Conservation (phyloP, 1,140 invertebrate species). For the Anastrepha obliqua region DNA sequence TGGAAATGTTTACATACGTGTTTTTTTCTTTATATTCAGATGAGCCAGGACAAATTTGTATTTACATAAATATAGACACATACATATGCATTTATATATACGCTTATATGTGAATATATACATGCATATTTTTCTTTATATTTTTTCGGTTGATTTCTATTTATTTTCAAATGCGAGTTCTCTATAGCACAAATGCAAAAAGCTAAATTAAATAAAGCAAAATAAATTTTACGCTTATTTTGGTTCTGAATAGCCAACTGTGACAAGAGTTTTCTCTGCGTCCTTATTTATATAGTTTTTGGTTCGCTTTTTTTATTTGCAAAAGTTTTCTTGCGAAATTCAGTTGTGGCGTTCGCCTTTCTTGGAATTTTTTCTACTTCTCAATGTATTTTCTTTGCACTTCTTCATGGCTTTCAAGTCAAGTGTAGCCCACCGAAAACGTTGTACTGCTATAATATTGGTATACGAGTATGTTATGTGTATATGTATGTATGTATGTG, state of each 20-base stretch:
- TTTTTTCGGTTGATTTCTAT: too few species aligned
- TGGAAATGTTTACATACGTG: background rate
- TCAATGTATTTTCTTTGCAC: background rate
- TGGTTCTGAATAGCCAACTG: background rate
- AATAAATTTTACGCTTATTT: conserved; percentile 36
- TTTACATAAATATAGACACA: background rate
- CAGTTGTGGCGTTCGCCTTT: background rate
- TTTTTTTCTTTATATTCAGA: background rate
- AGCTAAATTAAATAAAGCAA: background rate
- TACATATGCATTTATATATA: background rate
- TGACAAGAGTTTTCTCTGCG: background rate
- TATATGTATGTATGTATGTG: background rate
- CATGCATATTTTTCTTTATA: background rate
- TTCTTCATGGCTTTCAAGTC: background rate
- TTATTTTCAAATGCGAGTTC: too few species aligned
- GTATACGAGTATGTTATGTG: background rate
- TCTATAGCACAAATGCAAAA: too few species aligned
- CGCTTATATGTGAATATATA: background rate
- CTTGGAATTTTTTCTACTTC: background rate
- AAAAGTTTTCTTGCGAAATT: background rate
- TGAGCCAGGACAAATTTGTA: background rate
- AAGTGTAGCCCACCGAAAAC: background rate
- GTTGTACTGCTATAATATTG: conserved; percentile 1
- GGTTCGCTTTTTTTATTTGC: background rate
- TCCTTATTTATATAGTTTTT: background rate